Conservation (phyloP, 2,888 invertebrate genomes). For the Machimus rusticus region DNA sequence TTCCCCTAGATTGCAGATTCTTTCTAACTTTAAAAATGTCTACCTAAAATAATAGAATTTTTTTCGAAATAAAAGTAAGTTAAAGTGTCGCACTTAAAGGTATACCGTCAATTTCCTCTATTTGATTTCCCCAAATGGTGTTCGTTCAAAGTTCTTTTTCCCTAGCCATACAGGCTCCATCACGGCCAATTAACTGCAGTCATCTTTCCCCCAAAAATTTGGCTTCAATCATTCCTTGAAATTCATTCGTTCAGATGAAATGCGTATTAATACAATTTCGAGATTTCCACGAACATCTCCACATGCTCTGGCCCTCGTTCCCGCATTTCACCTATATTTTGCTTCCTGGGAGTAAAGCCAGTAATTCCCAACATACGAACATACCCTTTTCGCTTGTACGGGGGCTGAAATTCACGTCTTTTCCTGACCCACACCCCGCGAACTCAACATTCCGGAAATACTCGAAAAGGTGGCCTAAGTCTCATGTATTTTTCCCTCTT, state of each 20-base stretch:
- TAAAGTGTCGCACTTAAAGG: not conserved
- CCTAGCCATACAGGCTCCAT: not conserved
- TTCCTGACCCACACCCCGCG: not conserved
- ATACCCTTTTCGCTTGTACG: not conserved
- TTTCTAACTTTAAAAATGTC: not conserved
- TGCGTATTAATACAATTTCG: not conserved
- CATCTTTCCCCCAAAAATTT: not conserved
- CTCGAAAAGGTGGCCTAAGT: not conserved
- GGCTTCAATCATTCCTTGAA: not conserved
- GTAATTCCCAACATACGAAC: not conserved
- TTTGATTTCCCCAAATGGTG: not conserved
- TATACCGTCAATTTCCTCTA: not conserved
- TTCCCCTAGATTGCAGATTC: too few species aligned
- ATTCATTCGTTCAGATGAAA: not conserved
- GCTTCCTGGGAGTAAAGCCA: not conserved
- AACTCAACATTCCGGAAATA: not conserved
- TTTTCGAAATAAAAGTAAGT: not conserved
- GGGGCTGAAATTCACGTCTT: not conserved
- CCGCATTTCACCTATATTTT: not conserved
- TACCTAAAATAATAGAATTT: not conserved
- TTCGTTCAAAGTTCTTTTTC: not conserved
- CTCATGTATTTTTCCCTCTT: not conserved
- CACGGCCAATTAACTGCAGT: not conserved
- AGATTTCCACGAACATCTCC: not conserved
- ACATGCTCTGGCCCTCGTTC: not conserved